A percentile compares a stretch with the other conserved stretches of the same genome.
Conservation (phyloP, 2,113 vertebrate genomes). For the Chloebia gouldiae region DNA sequence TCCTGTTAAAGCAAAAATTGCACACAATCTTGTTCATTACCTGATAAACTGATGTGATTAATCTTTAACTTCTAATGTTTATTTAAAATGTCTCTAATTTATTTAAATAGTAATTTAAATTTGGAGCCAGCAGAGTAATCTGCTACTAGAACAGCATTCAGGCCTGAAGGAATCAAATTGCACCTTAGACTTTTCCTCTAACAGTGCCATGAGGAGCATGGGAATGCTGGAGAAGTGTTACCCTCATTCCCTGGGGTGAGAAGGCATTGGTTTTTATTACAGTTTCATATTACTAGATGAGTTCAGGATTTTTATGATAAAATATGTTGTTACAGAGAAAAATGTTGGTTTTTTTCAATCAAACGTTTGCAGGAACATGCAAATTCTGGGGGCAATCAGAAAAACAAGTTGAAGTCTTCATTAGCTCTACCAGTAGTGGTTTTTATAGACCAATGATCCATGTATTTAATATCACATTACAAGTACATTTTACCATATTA, state of each 20-base stretch:
- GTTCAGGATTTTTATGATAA: neutral
- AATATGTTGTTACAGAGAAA: neutral
- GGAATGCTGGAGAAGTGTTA: neutral
- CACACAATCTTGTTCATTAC: neutral
- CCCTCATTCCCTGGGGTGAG: neutral
- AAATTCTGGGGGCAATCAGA: neutral
- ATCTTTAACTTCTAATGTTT: neutral
- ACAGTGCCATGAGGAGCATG: neutral
- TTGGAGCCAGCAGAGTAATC: neutral
- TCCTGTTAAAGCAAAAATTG: neutral
- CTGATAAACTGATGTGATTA: neutral
- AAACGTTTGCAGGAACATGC: neutral
- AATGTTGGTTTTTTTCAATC: neutral
- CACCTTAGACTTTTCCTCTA: neutral
- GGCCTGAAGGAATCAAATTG: neutral
- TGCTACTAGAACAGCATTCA: neutral
- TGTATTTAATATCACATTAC: neutral
- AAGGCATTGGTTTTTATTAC: neutral
- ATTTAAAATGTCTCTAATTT: conserved; percentile 1
- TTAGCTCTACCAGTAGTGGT: neutral
- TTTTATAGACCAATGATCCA: neutral
- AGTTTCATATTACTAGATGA: neutral
- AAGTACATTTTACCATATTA: neutral
- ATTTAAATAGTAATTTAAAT: conserved; percentile 18
- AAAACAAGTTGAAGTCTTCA: neutral